phyloP scores from a whole-genome alignment of 1,140 invertebrate species.

The Condylostylus longicornis region DNA sequence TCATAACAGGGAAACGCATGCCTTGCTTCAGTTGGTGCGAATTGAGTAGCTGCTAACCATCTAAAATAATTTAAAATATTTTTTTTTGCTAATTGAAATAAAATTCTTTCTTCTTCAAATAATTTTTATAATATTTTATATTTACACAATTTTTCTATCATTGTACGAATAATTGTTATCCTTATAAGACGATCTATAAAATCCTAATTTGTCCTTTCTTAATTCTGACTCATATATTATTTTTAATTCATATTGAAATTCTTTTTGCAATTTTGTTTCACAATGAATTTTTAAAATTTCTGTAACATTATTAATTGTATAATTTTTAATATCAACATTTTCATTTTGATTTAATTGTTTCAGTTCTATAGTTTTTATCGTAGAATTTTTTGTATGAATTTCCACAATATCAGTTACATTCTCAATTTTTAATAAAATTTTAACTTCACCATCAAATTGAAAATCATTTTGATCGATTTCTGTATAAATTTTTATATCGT shows the following conservation, averaged over 20 bases:
- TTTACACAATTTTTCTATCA: not conserved
- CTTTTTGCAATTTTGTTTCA: too few relatives aligned
- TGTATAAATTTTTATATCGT: constrained; percentile 44
- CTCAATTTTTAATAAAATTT: constrained; percentile 34
- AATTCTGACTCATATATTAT: too few relatives aligned
- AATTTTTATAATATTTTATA: not conserved
- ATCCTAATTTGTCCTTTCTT: constrained; percentile 35
- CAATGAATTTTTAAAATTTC: too few relatives aligned
- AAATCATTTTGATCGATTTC: constrained; percentile 36
- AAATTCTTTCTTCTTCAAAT: too few relatives aligned
- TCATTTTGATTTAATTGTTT: too few relatives aligned
- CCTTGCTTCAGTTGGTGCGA: constrained; percentile 48
- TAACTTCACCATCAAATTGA: constrained; percentile 41
- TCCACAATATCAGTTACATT: constrained; percentile 25
- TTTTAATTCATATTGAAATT: too few relatives aligned
- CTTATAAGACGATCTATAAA: constrained; percentile 42
- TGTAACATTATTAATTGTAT: not conserved
- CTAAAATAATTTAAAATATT: constrained; percentile 4
- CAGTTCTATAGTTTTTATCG: too few relatives aligned
- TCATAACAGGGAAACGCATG: constrained; percentile 73
- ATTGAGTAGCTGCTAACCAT: constrained; percentile 13
- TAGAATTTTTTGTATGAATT: constrained; percentile 32
- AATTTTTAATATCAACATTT: too few relatives aligned
- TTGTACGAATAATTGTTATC: not conserved
- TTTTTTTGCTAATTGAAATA: too few relatives aligned